Conservation (phyloP, 2,888 invertebrate species). For the Cynaeus angustus region DNA sequence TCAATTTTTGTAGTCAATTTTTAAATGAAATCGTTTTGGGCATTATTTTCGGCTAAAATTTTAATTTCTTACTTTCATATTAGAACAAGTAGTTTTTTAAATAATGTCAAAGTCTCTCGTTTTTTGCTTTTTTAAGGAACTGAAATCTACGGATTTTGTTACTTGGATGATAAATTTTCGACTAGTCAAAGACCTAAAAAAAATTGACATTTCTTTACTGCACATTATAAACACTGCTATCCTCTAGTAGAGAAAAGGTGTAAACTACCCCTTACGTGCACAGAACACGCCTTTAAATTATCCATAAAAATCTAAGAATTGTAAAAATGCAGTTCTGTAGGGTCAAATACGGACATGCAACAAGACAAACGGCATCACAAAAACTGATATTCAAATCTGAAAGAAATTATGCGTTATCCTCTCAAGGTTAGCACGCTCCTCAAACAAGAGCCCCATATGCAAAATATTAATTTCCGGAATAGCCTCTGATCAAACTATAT, state of each 20-base stretch:
- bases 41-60: too few species aligned
- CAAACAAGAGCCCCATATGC: not conserved
- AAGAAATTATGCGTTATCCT: not conserved
- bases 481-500: conserved; percentile 37
- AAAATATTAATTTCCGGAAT: conserved; percentile 9
- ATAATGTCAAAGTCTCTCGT: too few species aligned
- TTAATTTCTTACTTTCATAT: too few species aligned
- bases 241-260: not conserved
- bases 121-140: too few species aligned
- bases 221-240: too few species aligned
- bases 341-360: conserved; percentile 8
- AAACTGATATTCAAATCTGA: not conserved
- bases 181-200: too few species aligned
- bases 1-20: too few species aligned
- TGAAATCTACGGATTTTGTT: too few species aligned
- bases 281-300: conserved; percentile 7
- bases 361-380: conserved; percentile 1
- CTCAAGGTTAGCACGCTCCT: not conserved
- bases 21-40: too few species aligned
- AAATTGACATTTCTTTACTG: too few species aligned
- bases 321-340: conserved; percentile 3
- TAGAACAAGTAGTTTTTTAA: too few species aligned
- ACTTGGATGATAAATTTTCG: too few species aligned
- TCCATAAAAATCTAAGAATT: conserved; percentile 8
- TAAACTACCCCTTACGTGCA: conserved; percentile 1